Base-by-base conservation (phyloP, 1,140 invertebrate species). In the Pectinophora gossypiella region DNA sequence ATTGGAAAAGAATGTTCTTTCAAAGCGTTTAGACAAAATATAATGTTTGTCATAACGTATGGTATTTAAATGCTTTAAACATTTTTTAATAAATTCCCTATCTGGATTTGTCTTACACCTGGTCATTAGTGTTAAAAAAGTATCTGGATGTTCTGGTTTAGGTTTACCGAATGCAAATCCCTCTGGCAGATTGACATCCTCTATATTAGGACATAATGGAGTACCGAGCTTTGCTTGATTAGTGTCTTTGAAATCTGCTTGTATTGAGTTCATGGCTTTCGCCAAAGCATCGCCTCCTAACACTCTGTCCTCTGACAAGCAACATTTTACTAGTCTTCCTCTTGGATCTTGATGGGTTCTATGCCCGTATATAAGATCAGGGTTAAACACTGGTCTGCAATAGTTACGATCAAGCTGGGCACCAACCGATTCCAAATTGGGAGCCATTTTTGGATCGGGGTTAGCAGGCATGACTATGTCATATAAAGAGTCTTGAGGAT, bases 351-450 rank as follows among this genome's bases (percentile, higher is more conserved):
- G 59, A 19, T 57, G 62, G 2, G 45, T 54, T 16, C 42, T 61
- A 19, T 56, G 49, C 3, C 85, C 84, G 58, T 59, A 87, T 12
- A 56, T 70, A 27, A 53, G 47, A 45, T 61, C 23, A 40, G 54
- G 48, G 36, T 60, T 49, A 42, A 54, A 73, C 7, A 56, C 12
- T 2, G 58, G 45, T 42, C n/a, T 46, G 47, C 57, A 68, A 48
- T 79, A 87, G 65, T 75, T 69, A 32, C 79, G 57, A 36, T 65
- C 40, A 6, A 59, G 61, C 68, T 75, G 66, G 56, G 77, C 71
- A 12, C 68, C 68, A 9, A 72, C 64, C 13, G 68, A 50, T 54
- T 82, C 84, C 68, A 61, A 64, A 69, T 62, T 19, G 42, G 71
- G 23, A 62, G 61, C 63, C 68, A 69, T 48, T 61, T 72, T 44